Base-by-base conservation (phyloP, 30 jellyfish, hydroid and myxozoan genomes). In the Calvadosia cruxmelitensis region DNA sequence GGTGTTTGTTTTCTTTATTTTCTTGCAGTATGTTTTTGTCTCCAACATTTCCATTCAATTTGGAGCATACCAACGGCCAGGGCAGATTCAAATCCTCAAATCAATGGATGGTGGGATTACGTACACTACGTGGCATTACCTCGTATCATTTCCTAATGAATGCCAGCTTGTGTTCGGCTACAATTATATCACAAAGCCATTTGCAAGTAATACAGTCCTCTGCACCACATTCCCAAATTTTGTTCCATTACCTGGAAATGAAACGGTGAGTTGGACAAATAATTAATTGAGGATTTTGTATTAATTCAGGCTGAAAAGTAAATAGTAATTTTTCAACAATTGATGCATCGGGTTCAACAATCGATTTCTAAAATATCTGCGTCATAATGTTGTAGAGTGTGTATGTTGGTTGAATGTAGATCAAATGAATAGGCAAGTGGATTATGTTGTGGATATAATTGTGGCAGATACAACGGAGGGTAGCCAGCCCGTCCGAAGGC, bases 41-140 rank as follows among this genome's bases (percentile, higher is more conserved):
- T 49, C 49, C 36, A 72, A 71, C 30, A 64, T 76, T n/a, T 26
- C 70, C 68, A 50, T 84, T 13, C 26, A 27, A 7, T 84, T 76
- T 67, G 92, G 86, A n/a, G 78, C 86, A 0, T 84, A 70, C 33
- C 93, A 72, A 61, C 50, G 95, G 53, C 95, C 95, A 30, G 95
- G 95, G 2, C 95, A 83, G 67, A 83, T 83, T 20, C 10, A 16
- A 27, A 67, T 64, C 34, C 63, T 52, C 32, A 75, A 76, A 67
- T 83, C 95, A 15, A 48, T 49, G 0, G 92, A 83, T 65, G 83
- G 84, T 10, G 95, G 95, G 0, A 20, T 69, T 23, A 65, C 95
- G 27, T 83, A 68, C 74, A 12, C 80, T 7, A 73, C 95, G 24
- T 84, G 93, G 93, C 95, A 84, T 29, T 73, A 57, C 57, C 71